These are phyloP conservation scores for Drosophila formosana DNA, from an alignment of 2,888 invertebrate genomes.

Conservation along the genomic window DNA sequence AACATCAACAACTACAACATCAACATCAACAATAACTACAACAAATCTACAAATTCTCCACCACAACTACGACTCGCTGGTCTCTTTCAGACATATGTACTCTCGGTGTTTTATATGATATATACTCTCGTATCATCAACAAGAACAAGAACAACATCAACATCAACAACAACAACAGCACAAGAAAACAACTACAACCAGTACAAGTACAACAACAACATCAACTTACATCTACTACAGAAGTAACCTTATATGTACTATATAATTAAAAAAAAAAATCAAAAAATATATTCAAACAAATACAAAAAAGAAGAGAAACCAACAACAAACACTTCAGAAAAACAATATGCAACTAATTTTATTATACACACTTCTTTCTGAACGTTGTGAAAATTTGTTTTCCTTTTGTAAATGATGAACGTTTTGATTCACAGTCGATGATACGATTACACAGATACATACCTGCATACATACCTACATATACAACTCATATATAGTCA, in stretches of 20 bases:
- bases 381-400: conserved; percentile 60
- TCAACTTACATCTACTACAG: conserved; percentile 65
- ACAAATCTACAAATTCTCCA: conserved; percentile 59
- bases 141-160: conserved; percentile 48
- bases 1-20: conserved; percentile 51
- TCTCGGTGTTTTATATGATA: conserved; percentile 74
- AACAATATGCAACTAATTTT: conserved; percentile 36
- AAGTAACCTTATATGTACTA: conserved; percentile 55
- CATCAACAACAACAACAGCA: conserved; percentile 62
- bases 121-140: conserved; percentile 57
- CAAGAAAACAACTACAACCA: conserved; percentile 47
- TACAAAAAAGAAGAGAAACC: conserved; percentile 21
- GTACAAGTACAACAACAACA: conserved; percentile 54
- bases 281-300: conserved; percentile 24
- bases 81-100: conserved; percentile 71
- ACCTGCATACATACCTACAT: conserved; percentile 20
- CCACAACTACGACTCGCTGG: conserved; percentile 69
- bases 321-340: conserved; percentile 25
- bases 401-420: conserved; percentile 42
- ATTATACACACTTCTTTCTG: conserved; percentile 46
- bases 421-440: conserved; percentile 28
- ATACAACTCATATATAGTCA: conserved; percentile 40
- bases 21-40: conserved; percentile 49
- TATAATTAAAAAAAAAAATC: conserved; percentile 33
- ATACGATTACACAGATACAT: conserved; percentile 19